Evolutionary conservation across 2,888 invertebrate species (phyloP).

Genomic region (Diadromus collaris): DNA sequence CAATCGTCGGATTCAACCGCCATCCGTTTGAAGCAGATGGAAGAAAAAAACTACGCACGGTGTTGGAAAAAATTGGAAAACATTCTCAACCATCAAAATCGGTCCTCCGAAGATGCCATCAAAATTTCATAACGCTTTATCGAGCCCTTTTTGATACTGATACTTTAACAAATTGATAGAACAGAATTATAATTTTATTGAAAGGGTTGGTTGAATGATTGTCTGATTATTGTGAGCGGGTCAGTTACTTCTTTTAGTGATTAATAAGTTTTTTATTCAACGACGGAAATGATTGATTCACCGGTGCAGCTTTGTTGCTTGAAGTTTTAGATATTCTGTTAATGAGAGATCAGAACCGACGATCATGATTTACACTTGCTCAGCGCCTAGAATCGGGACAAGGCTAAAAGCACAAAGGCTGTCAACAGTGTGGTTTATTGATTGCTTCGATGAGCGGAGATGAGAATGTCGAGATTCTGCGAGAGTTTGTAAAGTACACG

Average conservation of each 20-base stretch:
- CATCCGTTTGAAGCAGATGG: neutral
- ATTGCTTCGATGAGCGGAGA: conserved; percentile 52
- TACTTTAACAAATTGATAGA: neutral
- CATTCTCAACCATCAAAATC: neutral
- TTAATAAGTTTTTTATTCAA: neutral
- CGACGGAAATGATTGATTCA: neutral
- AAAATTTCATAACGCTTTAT: neutral
- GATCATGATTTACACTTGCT: conserved; percentile 1
- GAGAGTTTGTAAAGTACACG: conserved; percentile 13
- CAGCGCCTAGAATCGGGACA: conserved; percentile 23
- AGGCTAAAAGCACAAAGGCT: conserved; percentile 49
- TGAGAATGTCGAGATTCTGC: conserved; percentile 48
- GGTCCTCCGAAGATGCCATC: neutral
- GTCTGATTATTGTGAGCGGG: neutral
- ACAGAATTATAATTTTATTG: neutral
- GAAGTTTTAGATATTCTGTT: neutral
- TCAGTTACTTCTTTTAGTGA: neutral
- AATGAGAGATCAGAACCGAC: neutral
- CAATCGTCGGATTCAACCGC: neutral
- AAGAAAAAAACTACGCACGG: neutral
- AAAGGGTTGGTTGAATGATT: neutral
- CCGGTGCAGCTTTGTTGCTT: neutral
- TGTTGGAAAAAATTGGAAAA: neutral
- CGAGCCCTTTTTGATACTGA: neutral
- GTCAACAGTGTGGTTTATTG: conserved; percentile 62